Evolutionary conservation across 2,888 invertebrate genomes (phyloP).

Genomic region (Agrochola lota): DNA sequence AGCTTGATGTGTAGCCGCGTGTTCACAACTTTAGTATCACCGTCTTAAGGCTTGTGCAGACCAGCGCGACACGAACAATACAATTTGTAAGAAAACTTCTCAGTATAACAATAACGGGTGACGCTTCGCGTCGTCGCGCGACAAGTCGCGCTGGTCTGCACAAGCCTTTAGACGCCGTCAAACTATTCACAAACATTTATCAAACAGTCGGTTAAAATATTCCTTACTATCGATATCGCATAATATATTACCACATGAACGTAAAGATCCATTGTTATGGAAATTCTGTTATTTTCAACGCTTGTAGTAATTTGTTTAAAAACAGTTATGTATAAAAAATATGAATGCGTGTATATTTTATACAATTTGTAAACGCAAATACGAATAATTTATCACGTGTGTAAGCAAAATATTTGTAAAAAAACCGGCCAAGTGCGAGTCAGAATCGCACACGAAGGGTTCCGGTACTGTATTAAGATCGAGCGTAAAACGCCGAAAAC

Average conservation of each 20-base stretch:
- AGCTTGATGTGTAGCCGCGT: no score
- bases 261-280: conserved; percentile 53
- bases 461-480: no score
- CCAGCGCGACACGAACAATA: no score
- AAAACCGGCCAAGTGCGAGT: neutral
- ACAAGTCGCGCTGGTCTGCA: no score
- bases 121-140: no score
- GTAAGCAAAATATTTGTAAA: neutral
- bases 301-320: conserved; percentile 48
- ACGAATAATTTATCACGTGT: conserved; percentile 9
- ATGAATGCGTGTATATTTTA: conserved; percentile 14
- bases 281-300: conserved; percentile 48
- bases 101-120: no score
- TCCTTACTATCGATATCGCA: conserved; percentile 33
- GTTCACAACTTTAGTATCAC: neutral
- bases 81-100: no score
- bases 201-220: conserved; percentile 36
- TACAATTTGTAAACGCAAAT: neutral
- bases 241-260: conserved; percentile 47
- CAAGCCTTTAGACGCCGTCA: conserved; percentile 16
- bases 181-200: conserved; percentile 46
- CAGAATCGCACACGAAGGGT: no score
- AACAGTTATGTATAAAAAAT: conserved; percentile 30
- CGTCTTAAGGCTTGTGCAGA: no score
- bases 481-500: no score